Evolutionary conservation across 1,140 invertebrate species (phyloP), one percentile per base, ranked within the genome.

Genomic region (Homalodisca vitripennis): DNA sequence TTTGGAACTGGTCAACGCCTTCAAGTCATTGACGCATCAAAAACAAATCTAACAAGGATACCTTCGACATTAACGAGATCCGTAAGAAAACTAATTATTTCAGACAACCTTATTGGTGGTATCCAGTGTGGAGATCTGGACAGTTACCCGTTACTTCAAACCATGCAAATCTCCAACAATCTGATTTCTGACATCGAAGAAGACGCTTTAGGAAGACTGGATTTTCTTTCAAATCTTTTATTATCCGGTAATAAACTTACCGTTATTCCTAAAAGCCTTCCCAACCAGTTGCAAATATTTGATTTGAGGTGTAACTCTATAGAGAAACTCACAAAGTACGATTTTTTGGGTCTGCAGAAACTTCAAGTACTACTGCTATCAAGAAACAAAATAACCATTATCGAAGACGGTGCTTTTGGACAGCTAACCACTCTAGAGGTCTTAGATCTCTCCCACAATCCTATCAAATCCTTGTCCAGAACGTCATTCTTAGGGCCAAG

Each of bases 61-160:
- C 94, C 94, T 1, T 88, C 89, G 60, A 88, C 91, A 48, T 82
- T 97, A 60, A 94, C 94, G 6, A 87, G 90, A 76, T 94, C 92
- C 0, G 89, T 97, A 20, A 81, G 90, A 26, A 90, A 91, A 69
- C 81, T 97, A 24, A 86, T 89, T 30, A 79, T 96, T 0, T 85
- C 89, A 0, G 88, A 89, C 17, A 97, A 97, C 76, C 85, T 84
- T 71, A 84, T 94, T 51, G 85, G 82, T 62, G 81, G 84, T 0
- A 88, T 97, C 20, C 84, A 86, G 47, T 87, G 91, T 73, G 92
- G 92, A n/a, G 92, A 95, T 74, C 83, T 98, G 67, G 92, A 94
- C 75, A 93, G 92, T 71, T 96, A 95, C 78, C 93, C 93, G 0
- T 79, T 94, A 20, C 78, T 97, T 12, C 89, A 89, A 70, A 83